phyloP scores from a whole-genome alignment of 1,140 invertebrate species.

The Calycopis cecrops region DNA sequence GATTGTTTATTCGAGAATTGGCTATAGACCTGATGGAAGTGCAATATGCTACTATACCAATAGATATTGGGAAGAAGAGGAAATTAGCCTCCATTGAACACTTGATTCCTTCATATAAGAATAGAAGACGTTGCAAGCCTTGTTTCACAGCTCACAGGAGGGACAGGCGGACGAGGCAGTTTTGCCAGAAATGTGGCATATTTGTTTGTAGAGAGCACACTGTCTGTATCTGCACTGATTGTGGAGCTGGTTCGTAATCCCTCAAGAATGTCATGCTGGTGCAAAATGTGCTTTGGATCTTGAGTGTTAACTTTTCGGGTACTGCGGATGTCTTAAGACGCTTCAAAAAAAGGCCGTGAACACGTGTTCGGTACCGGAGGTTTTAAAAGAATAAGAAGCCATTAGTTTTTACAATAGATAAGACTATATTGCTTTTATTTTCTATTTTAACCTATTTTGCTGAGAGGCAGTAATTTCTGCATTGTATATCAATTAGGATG shows the following conservation, averaged over 20 bases:
- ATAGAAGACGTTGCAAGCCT: constrained; percentile 47
- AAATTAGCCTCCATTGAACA: constrained; percentile 22
- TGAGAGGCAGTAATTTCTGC: too few relatives aligned
- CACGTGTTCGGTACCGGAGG: too few relatives aligned
- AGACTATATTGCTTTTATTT: too few relatives aligned
- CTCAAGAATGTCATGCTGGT: too few relatives aligned
- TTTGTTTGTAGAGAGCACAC: constrained; percentile 63
- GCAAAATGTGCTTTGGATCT: too few relatives aligned
- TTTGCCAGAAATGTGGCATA: constrained; percentile 51
- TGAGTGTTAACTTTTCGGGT: too few relatives aligned
- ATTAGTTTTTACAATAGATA: too few relatives aligned
- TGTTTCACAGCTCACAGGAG: constrained; percentile 42
- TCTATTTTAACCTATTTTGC: too few relatives aligned
- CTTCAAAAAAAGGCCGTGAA: too few relatives aligned
- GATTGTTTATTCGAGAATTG: constrained; percentile 58
- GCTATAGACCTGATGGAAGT: constrained; percentile 55
- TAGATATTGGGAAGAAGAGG: constrained; percentile 7
- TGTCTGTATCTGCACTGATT: constrained; percentile 40
- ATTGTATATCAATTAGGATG: too few relatives aligned
- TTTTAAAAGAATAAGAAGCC: too few relatives aligned
- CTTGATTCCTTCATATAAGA: constrained; percentile 26
- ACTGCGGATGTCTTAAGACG: too few relatives aligned
- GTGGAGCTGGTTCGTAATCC: constrained; percentile 16
- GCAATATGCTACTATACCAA: constrained; percentile 20
- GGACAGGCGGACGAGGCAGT: constrained; percentile 54